Evolutionary conservation across 2,888 invertebrate species (phyloP).

Genomic region (Macrosiphum euphorbiae): DNA sequence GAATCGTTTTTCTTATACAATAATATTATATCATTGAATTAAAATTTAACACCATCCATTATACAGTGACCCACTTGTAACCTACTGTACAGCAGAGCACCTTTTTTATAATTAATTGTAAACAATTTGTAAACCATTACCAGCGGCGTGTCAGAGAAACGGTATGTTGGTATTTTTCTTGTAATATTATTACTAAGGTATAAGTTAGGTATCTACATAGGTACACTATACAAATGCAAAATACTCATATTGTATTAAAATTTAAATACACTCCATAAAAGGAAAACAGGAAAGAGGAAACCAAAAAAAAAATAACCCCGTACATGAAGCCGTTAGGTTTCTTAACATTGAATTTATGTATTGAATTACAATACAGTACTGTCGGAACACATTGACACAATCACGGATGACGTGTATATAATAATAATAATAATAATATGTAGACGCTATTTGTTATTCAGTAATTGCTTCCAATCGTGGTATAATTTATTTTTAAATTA

Average conservation of each 20-base stretch:
- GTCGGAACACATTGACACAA: not conserved
- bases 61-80: too few species aligned
- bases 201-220: not conserved
- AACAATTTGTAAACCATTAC: not conserved
- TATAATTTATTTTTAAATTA: slow-evolving; percentile 13
- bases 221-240: not conserved
- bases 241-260: slow-evolving; percentile 23
- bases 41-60: too few species aligned
- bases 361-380: slow-evolving; percentile 36
- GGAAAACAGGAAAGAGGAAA: slow-evolving; percentile 44
- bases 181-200: not conserved
- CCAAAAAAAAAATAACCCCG: slow-evolving; percentile 27
- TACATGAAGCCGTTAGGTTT: slow-evolving; percentile 54
- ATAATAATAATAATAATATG: slow-evolving; percentile 20
- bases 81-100: too few species aligned
- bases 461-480: not conserved
- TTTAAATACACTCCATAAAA: slow-evolving; percentile 20
- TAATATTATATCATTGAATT: too few species aligned
- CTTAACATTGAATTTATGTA: slow-evolving; percentile 22
- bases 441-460: not conserved
- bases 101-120: too few species aligned
- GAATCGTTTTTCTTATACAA: too few species aligned
- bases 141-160: not conserved
- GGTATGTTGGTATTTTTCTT: not conserved
- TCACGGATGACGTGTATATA: slow-evolving; percentile 27